Conservation (phyloP, 2,113 vertebrate genomes). For the Hystrix brachyura region DNA sequence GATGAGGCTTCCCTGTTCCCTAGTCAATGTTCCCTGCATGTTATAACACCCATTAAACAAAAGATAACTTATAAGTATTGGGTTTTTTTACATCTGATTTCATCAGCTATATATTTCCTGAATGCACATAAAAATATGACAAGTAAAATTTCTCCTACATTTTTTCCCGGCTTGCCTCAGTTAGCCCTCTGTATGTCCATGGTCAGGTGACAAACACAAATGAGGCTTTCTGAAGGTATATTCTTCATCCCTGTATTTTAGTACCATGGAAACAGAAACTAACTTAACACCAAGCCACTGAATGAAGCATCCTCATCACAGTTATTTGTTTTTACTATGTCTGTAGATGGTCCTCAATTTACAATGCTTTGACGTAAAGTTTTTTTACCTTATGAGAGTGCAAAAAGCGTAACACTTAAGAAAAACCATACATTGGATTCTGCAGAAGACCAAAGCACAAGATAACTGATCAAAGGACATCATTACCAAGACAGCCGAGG, state of each 20-base stretch:
- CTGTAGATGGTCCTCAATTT: not conserved
- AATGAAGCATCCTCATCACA: not conserved
- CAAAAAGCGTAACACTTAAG: not conserved
- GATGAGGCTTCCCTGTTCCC: not conserved
- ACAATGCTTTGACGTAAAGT: not conserved
- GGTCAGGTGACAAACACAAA: not conserved
- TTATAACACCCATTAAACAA: not conserved
- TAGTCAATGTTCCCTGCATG: not conserved
- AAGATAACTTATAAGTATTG: not conserved
- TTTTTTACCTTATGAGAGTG: not conserved
- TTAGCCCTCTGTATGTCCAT: not conserved
- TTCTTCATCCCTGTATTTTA: not conserved
- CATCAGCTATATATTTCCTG: not conserved
- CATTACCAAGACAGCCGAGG: not conserved
- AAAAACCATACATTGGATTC: not conserved
- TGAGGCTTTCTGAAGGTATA: not conserved
- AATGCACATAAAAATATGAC: not conserved
- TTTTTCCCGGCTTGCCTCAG: not conserved
- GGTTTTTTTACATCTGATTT: constrained; percentile 16
- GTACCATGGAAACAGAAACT: not conserved
- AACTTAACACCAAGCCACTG: not conserved
- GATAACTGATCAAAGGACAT: not conserved
- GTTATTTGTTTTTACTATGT: not conserved
- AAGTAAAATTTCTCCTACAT: not conserved
- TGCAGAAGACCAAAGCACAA: not conserved